Evolutionary conservation across 2,888 invertebrate species (phyloP).

Genomic region (Catonia carolina): DNA sequence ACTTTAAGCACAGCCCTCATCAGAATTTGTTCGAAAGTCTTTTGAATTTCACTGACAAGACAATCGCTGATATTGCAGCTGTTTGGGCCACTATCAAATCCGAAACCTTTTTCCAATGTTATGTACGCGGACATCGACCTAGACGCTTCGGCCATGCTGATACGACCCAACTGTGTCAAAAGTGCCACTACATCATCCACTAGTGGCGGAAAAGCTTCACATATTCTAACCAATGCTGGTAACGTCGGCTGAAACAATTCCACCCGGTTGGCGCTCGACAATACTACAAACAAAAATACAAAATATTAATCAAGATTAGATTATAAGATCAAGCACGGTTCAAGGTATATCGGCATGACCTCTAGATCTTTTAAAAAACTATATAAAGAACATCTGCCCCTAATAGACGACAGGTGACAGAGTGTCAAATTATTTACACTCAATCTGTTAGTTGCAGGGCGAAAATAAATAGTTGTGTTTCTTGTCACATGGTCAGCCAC

Average conservation of each 20-base stretch:
- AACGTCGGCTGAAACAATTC: slow-evolving; percentile 78
- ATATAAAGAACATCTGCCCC: too few species aligned
- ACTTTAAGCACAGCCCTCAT: slow-evolving; percentile 45
- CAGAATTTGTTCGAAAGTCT: slow-evolving; percentile 42
- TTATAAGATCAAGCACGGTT: too few species aligned
- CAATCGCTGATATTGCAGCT: slow-evolving; percentile 9
- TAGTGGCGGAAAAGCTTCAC: slow-evolving; percentile 86
- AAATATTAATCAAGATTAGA: too few species aligned
- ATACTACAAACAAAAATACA: slow-evolving; percentile 46
- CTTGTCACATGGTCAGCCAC: too few species aligned
- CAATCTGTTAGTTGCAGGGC: too few species aligned
- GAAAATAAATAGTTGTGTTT: too few species aligned
- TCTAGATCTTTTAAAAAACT: too few species aligned
- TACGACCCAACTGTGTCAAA: slow-evolving; percentile 75
- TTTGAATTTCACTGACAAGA: slow-evolving; percentile 43
- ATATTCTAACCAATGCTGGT: slow-evolving; percentile 78
- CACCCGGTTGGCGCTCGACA: slow-evolving; percentile 70
- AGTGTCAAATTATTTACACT: too few species aligned
- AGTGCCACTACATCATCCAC: slow-evolving; percentile 82
- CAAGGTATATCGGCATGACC: too few species aligned
- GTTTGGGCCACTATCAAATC: slow-evolving; percentile 35
- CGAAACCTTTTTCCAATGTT: slow-evolving; percentile 26
- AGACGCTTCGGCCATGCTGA: slow-evolving; percentile 77
- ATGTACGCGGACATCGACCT: slow-evolving; percentile 45
- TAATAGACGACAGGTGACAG: too few species aligned